phyloP scores from a whole-genome alignment of 2,888 invertebrate genomes.

The Cenopis cana region DNA sequence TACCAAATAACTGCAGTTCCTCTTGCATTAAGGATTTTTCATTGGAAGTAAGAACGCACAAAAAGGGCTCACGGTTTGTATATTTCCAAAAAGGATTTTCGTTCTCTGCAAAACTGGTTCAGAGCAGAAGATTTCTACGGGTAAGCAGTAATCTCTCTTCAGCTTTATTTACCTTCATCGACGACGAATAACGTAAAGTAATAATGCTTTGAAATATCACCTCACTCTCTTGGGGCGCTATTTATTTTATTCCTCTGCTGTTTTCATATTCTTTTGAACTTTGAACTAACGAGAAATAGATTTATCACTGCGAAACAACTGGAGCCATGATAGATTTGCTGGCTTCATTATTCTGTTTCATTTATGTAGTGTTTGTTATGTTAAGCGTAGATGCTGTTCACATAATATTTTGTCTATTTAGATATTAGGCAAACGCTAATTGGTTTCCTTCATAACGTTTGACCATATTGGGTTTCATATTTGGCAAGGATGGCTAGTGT shows the following conservation, averaged over 20 bases:
- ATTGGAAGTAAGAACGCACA: background rate
- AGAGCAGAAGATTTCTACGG: background rate
- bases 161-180: background rate
- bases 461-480: background rate
- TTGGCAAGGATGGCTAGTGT: background rate
- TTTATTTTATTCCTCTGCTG: constrained; percentile 21
- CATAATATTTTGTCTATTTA: background rate
- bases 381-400: background rate
- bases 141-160: background rate
- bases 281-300: constrained; percentile 32
- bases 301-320: constrained; percentile 33
- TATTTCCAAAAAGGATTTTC: background rate
- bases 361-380: background rate
- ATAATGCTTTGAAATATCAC: constrained; percentile 29
- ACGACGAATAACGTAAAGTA: constrained; percentile 10
- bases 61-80: background rate
- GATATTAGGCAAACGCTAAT: background rate
- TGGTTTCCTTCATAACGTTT: background rate
- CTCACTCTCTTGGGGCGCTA: background rate
- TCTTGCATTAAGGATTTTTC: background rate
- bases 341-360: constrained; percentile 28
- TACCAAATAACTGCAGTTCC: background rate
- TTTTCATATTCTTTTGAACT: constrained; percentile 41
- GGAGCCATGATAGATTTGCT: constrained; percentile 28
- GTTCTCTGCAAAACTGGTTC: background rate